A percentile compares a stretch with the other conserved stretches of the same genome.
These are phyloP conservation scores for Lasiurus borealis DNA, from an alignment of 2,113 vertebrate species.

Conservation along the genomic window DNA sequence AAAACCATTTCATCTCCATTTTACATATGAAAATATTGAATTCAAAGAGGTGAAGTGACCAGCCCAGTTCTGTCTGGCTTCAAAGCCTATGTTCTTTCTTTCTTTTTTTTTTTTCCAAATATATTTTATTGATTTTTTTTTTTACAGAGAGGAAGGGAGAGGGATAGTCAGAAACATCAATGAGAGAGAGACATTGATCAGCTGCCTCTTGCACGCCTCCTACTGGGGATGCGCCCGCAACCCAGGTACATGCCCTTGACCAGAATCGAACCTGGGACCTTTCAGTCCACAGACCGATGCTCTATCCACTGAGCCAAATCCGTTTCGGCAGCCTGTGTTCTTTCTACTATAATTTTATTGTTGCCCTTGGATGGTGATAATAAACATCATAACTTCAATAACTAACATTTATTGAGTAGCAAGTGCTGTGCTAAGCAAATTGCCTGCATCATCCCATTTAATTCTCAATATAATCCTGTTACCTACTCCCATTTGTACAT, in stretches of 20 bases:
- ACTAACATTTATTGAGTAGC: conserved; percentile 32
- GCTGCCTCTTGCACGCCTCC: too few species aligned
- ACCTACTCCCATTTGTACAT: conserved; percentile 31
- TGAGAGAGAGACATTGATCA: too few species aligned
- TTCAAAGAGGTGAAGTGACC: neutral
- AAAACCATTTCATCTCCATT: neutral
- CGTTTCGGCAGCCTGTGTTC: neutral
- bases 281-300: too few species aligned
- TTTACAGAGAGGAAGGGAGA: too few species aligned
- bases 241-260: too few species aligned
- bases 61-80: neutral
- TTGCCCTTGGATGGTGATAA: conserved; percentile 33
- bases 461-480: conserved; percentile 44
- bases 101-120: too few species aligned
- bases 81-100: neutral
- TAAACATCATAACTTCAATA: conserved; percentile 32
- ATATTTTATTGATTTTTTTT: too few species aligned
- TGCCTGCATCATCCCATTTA: conserved; percentile 29
- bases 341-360: neutral
- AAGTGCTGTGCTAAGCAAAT: conserved; percentile 19
- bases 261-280: too few species aligned
- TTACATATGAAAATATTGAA: neutral
- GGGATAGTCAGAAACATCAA: too few species aligned
- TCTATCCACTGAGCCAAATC: too few species aligned
- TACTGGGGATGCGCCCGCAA: too few species aligned